phyloP scores from a whole-genome alignment of 2,797 vertebrate genomes.

The Limnodromus scolopaceus region DNA sequence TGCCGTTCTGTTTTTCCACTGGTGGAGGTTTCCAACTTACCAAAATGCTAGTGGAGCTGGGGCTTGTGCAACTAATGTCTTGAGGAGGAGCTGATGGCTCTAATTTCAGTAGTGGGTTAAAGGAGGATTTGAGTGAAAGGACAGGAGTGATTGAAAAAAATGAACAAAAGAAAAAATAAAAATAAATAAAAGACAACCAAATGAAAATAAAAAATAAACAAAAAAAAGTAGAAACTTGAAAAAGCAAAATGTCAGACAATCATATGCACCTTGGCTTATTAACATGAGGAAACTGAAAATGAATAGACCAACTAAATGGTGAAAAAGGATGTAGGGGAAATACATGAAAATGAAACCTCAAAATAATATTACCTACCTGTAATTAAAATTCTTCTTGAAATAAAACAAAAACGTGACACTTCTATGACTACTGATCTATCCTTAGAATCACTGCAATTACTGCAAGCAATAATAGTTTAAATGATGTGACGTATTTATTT shows the following conservation, averaged over 20 bases:
- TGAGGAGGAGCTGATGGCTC: slow-evolving; percentile 97
- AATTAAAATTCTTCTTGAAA: slow-evolving; percentile 81
- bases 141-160: slow-evolving; percentile 86
- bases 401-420: slow-evolving; percentile 71
- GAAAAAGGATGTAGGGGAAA: slow-evolving; percentile 83
- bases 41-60: slow-evolving; percentile 97
- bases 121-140: slow-evolving; percentile 86
- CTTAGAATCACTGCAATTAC: slow-evolving; percentile 51
- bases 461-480: slow-evolving; percentile 21
- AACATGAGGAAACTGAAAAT: slow-evolving; percentile 80
- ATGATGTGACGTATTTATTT: not conserved
- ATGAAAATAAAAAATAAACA: slow-evolving; percentile 58
- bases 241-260: slow-evolving; percentile 60
- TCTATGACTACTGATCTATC: slow-evolving; percentile 47
- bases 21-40: slow-evolving; percentile 98
- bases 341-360: slow-evolving; percentile 82
- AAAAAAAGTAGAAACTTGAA: slow-evolving; percentile 67
- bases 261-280: slow-evolving; percentile 85
- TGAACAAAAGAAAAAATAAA: slow-evolving; percentile 89
- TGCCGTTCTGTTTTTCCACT: slow-evolving; percentile 93
- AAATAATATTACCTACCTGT: slow-evolving; percentile 92
- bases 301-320: slow-evolving; percentile 78
- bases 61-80: slow-evolving; percentile 95
- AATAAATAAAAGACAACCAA: slow-evolving; percentile 79
- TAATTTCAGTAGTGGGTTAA: slow-evolving; percentile 87